These are phyloP conservation scores for Zoanthus sociatus DNA, from an alignment of 92 coral and sea anemone species.

Conservation along the genomic window DNA sequence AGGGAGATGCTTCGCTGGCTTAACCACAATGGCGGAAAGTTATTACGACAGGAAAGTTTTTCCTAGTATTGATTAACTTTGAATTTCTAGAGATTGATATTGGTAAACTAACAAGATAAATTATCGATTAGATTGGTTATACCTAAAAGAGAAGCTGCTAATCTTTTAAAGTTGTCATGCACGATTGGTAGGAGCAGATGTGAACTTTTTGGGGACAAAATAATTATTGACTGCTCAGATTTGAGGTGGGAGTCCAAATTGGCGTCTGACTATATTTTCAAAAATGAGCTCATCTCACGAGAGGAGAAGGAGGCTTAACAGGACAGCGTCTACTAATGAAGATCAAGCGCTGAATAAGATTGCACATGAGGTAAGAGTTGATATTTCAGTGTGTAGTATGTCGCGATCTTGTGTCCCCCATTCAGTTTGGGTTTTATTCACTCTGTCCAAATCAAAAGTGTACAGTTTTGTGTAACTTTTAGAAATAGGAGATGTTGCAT, in stretches of 20 bases:
- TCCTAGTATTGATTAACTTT: conserved; percentile 42
- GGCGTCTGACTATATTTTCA: conserved; percentile 45
- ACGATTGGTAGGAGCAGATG: conserved; percentile 80
- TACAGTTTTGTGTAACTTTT: background rate
- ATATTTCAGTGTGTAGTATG: conserved; percentile 2
- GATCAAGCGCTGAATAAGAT: conserved; percentile 98
- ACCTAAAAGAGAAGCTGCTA: conserved; percentile 53
- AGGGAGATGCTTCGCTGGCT: conserved; percentile 80
- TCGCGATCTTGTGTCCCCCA: conserved; percentile 15
- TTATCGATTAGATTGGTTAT: conserved; percentile 41
- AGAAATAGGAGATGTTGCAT: background rate
- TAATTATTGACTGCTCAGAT: conserved; percentile 80
- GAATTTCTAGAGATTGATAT: conserved; percentile 53
- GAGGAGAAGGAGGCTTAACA: conserved; percentile 89
- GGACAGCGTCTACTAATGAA: conserved; percentile 87
- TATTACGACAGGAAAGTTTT: conserved; percentile 39
- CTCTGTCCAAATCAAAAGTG: background rate
- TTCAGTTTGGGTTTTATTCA: background rate
- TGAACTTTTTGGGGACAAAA: conserved; percentile 62
- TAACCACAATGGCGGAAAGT: conserved; percentile 87
- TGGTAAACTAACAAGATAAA: conserved; percentile 62
- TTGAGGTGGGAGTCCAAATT: conserved; percentile 46
- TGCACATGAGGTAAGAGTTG: conserved; percentile 90
- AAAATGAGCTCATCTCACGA: conserved; percentile 92
- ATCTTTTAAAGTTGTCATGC: conserved; percentile 52